Evolutionary conservation across 1,140 invertebrate species (phyloP).

Genomic region (Pomacea maculata): DNA sequence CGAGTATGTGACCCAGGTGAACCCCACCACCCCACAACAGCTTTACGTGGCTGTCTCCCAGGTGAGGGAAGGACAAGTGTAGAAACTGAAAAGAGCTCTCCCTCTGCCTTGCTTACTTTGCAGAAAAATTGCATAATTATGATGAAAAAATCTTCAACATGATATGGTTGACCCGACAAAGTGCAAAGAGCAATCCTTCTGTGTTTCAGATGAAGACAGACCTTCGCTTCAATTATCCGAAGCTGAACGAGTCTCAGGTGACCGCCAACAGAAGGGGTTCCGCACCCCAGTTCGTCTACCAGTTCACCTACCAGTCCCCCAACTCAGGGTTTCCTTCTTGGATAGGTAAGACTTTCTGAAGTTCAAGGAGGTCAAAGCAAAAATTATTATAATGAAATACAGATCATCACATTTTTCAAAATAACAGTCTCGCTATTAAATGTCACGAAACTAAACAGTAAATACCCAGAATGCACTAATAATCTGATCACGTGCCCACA

Average conservation of each 20-base stretch:
- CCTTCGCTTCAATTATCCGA: conserved; percentile 1
- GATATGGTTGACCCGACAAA: no score
- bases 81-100: not conserved
- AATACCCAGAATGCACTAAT: no score
- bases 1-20: not conserved
- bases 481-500: no score
- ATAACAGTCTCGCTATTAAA: no score
- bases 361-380: no score
- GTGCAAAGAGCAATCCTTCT: no score
- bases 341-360: not conserved
- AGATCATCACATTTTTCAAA: no score
- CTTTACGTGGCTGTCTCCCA: no score
- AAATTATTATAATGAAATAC: no score
- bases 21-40: no score
- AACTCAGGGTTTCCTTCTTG: not conserved
- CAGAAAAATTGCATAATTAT: not conserved
- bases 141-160: not conserved
- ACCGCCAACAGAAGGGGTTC: not conserved
- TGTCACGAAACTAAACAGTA: no score
- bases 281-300: not conserved
- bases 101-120: not conserved
- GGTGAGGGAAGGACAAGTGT: no score
- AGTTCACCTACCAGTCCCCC: not conserved
- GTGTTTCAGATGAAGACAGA: conserved; percentile 5
- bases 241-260: not conserved